These are phyloP conservation scores for Diachrysia chrysitis DNA, from an alignment of 2,888 invertebrate genomes.

Conservation along the genomic window DNA sequence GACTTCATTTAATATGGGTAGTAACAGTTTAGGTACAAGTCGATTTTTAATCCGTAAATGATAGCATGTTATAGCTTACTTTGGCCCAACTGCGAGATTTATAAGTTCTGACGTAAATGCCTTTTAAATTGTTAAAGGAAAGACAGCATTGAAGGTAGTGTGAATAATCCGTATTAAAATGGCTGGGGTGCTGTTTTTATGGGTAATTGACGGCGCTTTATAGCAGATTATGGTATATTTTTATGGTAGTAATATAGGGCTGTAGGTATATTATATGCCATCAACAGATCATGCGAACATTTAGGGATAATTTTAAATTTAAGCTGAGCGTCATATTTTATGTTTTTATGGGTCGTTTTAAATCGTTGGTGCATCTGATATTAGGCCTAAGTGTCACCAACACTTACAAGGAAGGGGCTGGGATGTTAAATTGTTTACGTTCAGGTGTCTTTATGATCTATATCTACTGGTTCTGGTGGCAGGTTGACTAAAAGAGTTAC, in stretches of 20 bases:
- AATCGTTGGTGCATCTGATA: neutral
- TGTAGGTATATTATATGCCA: constrained; percentile 6
- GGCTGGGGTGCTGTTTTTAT: constrained; percentile 49
- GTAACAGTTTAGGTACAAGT: neutral
- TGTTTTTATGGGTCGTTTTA: neutral
- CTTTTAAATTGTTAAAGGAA: constrained; percentile 42
- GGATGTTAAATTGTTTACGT: neutral
- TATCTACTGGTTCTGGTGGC: too few species aligned
- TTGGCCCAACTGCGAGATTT: constrained; percentile 39
- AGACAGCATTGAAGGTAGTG: constrained; percentile 32
- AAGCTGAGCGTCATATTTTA: constrained; percentile 4
- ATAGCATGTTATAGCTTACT: constrained; percentile 11
- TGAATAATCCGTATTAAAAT: constrained; percentile 47
- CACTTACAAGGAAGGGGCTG: neutral
- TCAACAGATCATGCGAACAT: constrained; percentile 22
- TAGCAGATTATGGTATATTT: constrained; percentile 47
- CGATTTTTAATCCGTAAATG: neutral
- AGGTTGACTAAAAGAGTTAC: too few species aligned
- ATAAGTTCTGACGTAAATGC: constrained; percentile 30
- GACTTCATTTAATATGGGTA: neutral
- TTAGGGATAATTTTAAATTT: constrained; percentile 3
- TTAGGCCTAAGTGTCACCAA: constrained; percentile 2
- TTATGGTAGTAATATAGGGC: constrained; percentile 28
- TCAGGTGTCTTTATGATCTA: neutral
- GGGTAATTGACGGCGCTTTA: constrained; percentile 46